Conservation (phyloP, 2,113 vertebrate species). For the Symphodus melops region DNA sequence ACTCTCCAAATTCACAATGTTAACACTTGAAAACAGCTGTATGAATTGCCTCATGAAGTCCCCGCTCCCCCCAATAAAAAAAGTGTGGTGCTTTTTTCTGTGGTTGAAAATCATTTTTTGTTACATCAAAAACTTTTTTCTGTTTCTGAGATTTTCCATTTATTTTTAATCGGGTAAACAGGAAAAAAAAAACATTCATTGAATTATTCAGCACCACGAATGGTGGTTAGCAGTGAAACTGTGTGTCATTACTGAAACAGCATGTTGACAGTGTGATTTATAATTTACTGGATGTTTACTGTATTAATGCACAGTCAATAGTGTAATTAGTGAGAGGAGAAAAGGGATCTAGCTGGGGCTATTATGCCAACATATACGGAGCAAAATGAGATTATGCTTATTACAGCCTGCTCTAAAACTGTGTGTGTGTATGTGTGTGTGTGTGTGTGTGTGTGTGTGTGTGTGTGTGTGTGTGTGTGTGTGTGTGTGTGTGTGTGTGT, state of each 20-base stretch:
- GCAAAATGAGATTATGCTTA: conserved; percentile 43
- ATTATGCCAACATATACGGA: conserved; percentile 29
- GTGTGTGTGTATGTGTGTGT: too few relatives aligned
- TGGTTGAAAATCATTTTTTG: conserved; percentile 25
- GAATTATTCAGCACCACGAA: conserved; percentile 52
- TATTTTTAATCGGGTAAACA: conserved; percentile 41
- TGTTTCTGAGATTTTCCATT: conserved; percentile 1
- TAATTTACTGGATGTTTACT: conserved; percentile 65
- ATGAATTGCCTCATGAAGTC: conserved; percentile 32
- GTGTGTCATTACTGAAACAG: conserved; percentile 49
- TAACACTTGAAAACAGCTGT: conserved; percentile 36
- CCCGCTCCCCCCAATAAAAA: not conserved
- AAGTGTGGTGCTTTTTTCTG: not conserved
- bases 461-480: too few relatives aligned
- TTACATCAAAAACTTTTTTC: conserved; percentile 3
- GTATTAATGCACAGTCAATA: conserved; percentile 51
- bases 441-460: not conserved
- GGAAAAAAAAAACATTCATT: conserved; percentile 30
- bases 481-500: not conserved
- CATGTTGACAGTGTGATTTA: conserved; percentile 62
- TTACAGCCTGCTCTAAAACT: conserved; percentile 29
- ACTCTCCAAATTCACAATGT: conserved; percentile 1
- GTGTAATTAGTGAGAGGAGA: conserved; percentile 47
- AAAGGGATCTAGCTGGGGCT: conserved; percentile 34
- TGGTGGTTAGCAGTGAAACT: conserved; percentile 34